Conservation (phyloP, 2,113 vertebrate species). For the Syrmaticus mikado region DNA sequence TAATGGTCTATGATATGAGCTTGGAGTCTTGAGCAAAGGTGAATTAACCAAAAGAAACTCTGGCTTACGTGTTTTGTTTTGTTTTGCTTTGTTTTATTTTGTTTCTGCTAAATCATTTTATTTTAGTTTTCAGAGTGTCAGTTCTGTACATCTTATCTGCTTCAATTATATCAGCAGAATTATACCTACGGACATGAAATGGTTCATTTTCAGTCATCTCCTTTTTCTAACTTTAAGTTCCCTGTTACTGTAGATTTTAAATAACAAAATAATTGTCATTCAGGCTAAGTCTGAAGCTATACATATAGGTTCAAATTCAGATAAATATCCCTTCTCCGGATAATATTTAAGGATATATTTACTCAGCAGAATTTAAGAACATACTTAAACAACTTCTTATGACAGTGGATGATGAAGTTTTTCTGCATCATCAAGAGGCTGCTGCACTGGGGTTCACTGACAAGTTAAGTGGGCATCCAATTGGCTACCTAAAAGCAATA, state of each 20-base stretch:
- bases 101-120: not conserved
- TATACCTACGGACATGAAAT: not conserved
- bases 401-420: not conserved
- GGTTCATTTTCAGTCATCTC: slow-evolving; percentile 38
- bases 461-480: not conserved
- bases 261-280: slow-evolving; percentile 33
- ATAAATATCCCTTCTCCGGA: not conserved
- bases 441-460: not conserved
- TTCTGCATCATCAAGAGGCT: not conserved
- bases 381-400: not conserved
- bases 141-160: slow-evolving; percentile 10
- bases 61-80: not conserved
- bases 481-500: not conserved
- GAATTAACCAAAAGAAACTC: not conserved
- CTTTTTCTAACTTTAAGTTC: slow-evolving; percentile 32
- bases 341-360: not conserved
- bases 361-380: not conserved
- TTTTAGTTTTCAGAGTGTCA: not conserved
- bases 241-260: slow-evolving; percentile 25
- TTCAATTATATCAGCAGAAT: slow-evolving; percentile 32
- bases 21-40: not conserved
- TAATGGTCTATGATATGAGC: not conserved
- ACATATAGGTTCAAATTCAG: not conserved
- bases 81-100: not conserved
- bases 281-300: not conserved